Evolutionary conservation across 2,888 invertebrate genomes (phyloP).

Genomic region (Lamproptera curius): DNA sequence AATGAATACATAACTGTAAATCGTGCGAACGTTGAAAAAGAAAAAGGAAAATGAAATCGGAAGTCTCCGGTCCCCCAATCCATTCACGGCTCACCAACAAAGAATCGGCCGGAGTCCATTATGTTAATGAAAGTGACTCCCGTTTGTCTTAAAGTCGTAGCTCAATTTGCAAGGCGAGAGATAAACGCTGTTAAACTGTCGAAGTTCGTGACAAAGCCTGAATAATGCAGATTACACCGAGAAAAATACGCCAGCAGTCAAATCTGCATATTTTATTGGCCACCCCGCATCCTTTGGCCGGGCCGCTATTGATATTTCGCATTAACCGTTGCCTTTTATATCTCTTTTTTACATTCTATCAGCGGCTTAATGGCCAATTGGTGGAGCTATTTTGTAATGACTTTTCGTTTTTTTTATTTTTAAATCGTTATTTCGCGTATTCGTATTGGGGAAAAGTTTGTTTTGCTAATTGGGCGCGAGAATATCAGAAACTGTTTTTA

Average conservation of each 20-base stretch:
- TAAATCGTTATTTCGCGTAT: too few relatives aligned
- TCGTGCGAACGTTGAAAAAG: not conserved
- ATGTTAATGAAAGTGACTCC: slow-evolving; percentile 77
- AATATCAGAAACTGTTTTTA: too few relatives aligned
- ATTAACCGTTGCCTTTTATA: slow-evolving; percentile 7
- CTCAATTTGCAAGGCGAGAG: slow-evolving; percentile 78
- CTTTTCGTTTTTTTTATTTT: too few relatives aligned
- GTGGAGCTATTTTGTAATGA: too few relatives aligned
- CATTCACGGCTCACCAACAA: slow-evolving; percentile 65
- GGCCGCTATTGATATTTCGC: slow-evolving; percentile 43
- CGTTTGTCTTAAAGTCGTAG: slow-evolving; percentile 78
- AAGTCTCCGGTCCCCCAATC: slow-evolving; percentile 51
- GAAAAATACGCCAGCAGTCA: slow-evolving; percentile 76
- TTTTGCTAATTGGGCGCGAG: too few relatives aligned
- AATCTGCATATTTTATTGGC: slow-evolving; percentile 78
- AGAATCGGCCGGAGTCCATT: slow-evolving; percentile 73
- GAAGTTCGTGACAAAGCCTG: slow-evolving; percentile 78
- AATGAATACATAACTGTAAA: not conserved
- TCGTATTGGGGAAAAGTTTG: too few relatives aligned
- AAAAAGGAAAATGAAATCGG: not conserved
- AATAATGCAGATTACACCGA: slow-evolving; percentile 78
- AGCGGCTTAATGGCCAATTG: not conserved
- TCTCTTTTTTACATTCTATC: slow-evolving; percentile 2
- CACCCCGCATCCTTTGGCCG: slow-evolving; percentile 57
- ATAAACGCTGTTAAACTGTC: slow-evolving; percentile 79